Evolutionary conservation across 2,797 vertebrate genomes (phyloP), one percentile per base, ranked within the genome.

Genomic region (Trachops cirrhosus): DNA sequence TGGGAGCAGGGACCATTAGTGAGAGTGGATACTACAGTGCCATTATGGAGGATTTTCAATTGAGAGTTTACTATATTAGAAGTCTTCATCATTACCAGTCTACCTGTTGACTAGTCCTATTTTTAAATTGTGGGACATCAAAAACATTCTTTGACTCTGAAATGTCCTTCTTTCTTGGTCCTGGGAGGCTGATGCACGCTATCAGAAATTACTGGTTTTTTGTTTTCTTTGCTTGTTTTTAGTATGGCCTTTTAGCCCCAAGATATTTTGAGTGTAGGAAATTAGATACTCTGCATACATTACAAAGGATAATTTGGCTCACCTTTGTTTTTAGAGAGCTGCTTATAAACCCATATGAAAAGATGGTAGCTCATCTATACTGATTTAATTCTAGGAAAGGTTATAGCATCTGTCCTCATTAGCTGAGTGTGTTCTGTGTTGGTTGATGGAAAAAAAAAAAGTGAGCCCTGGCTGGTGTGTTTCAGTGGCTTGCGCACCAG

Each of bases 371-470:
- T 80, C 18, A 75, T 73, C n/a, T 91, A 21, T 93, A 75, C 44
- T 41, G 19, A 73, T n/a, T 44, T 37, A 92, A 83, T 95, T 95
- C 68, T 77, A 52, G 70, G 10, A 95, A 93, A 90, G 22, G 16
- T 85, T 91, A 32, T 46, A 73, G 21, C 90, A 29, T 74, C 8
- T 92, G 41, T 64, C 48, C 15, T 86, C 3, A 46, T 64, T 85
- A 94, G 22, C 48, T 94, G 57, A 93, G 44, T 92, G 11, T 93
- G n/a, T 57, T 92, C 21, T 84, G 9, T 91, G 44, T 93, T 87
- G 22, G 37, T 80, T 83, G 74, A 32, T 96, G 73, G 78, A 68
- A 85, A 93, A 67, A 70, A 70, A 77, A 74, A 93, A 64, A 57
- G 54, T 57, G 54, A 57, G 59, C 59, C 26, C 26, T 29, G 29